Percentiles rank a stretch among this genome's conserved stretches.
phyloP scores from a whole-genome alignment of 2,113 vertebrate species.

The Sebastes fasciatus region DNA sequence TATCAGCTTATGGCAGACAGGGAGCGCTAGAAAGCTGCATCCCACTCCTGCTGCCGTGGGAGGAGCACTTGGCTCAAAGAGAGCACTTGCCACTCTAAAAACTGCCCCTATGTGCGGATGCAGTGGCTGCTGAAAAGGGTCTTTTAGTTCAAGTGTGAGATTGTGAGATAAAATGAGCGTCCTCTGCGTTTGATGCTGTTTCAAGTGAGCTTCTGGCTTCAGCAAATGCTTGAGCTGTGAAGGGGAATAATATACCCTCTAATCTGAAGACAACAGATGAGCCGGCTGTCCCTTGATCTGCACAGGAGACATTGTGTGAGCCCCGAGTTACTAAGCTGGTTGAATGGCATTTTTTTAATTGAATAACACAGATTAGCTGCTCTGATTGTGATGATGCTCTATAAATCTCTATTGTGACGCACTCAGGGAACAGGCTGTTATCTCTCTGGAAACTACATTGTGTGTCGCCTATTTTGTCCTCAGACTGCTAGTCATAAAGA shows the following conservation, averaged over 20 bases:
- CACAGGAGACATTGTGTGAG: conserved; percentile 31
- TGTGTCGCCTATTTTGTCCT: conserved; percentile 24
- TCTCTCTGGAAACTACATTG: conserved; percentile 36
- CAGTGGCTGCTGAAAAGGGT: conserved; percentile 26
- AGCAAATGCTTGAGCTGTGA: conserved; percentile 19
- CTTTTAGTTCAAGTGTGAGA: conserved; percentile 27
- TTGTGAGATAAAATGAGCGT: conserved; percentile 37
- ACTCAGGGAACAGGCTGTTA: conserved; percentile 8
- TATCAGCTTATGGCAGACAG: conserved; percentile 53
- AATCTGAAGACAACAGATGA: conserved; percentile 67
- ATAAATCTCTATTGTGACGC: conserved; percentile 34
- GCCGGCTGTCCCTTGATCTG: conserved; percentile 52
- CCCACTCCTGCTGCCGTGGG: conserved; percentile 22
- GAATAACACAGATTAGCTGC: conserved; percentile 67
- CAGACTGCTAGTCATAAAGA: conserved; percentile 6
- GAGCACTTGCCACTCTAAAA: background rate
- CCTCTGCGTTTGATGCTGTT: conserved; percentile 35
- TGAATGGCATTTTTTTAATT: conserved; percentile 68
- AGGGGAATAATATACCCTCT: conserved; percentile 32
- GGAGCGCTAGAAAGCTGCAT: conserved; percentile 48
- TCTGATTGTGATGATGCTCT: conserved; percentile 46
- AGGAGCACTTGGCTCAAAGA: conserved; percentile 23
- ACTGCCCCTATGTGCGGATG: background rate
- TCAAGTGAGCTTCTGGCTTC: conserved; percentile 18
- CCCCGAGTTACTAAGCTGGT: conserved; percentile 53